Conservation (phyloP, 1,140 invertebrate species). For the Druon quercuslanigerum region DNA sequence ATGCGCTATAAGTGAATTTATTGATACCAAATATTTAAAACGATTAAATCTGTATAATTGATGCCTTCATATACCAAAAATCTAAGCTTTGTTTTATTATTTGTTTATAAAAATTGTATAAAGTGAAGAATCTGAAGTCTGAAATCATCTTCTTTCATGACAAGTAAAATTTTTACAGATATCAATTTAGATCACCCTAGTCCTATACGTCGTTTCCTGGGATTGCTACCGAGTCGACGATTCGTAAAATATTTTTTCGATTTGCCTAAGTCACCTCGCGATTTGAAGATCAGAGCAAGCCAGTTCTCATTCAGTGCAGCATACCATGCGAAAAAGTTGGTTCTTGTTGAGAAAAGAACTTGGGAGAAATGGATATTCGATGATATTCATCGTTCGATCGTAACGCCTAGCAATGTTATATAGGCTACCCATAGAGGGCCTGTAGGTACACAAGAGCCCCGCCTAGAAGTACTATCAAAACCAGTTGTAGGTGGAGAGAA, state of each 20-base stretch:
- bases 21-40: too few relatives aligned
- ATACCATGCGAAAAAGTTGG: conserved; percentile 36
- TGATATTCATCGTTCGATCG: conserved; percentile 42
- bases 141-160: too few relatives aligned
- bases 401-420: conserved; percentile 38
- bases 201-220: conserved; percentile 38
- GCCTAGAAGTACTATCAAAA: conserved; percentile 43
- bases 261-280: conserved; percentile 25
- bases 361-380: conserved; percentile 48
- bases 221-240: conserved; percentile 41
- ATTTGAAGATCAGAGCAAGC: conserved; percentile 32
- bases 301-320: conserved; percentile 19
- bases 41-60: too few relatives aligned
- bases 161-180: too few relatives aligned
- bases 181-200: too few relatives aligned
- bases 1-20: too few relatives aligned
- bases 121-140: too few relatives aligned
- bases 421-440: conserved; percentile 35
- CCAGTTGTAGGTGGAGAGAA: conserved; percentile 34
- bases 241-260: conserved; percentile 48
- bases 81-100: too few relatives aligned
- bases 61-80: too few relatives aligned
- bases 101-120: too few relatives aligned
- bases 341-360: not conserved
- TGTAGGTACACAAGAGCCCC: conserved; percentile 41